These are phyloP conservation scores for Chromobotia macracanthus DNA, from an alignment of 2,797 vertebrate species.

Conservation along the genomic window DNA sequence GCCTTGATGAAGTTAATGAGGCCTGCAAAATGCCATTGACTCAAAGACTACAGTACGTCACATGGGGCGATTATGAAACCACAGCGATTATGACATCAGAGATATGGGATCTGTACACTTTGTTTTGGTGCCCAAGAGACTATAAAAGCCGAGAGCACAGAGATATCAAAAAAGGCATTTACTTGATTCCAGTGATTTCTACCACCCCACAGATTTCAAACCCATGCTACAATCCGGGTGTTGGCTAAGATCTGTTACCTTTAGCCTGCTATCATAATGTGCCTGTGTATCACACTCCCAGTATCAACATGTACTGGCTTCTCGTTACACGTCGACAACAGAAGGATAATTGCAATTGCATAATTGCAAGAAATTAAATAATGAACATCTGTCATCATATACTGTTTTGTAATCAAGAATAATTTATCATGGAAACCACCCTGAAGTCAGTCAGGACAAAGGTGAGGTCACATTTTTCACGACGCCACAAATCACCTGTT, in stretches of 20 bases:
- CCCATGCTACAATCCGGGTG: not conserved
- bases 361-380: not conserved
- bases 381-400: not conserved
- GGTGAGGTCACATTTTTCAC: not conserved
- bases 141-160: not conserved
- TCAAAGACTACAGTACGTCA: not conserved
- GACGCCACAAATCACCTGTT: not conserved
- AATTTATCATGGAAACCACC: not conserved
- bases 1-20: conserved; percentile 1
- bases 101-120: not conserved
- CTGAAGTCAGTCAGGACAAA: not conserved
- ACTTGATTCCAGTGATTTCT: not conserved
- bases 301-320: too few relatives aligned
- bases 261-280: not conserved
- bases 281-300: not conserved
- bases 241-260: not conserved
- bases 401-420: not conserved
- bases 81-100: not conserved
- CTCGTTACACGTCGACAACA: not conserved
- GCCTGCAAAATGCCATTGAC: not conserved
- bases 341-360: too few relatives aligned
- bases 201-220: not conserved
- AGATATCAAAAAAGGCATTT: not conserved
- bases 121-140: not conserved
- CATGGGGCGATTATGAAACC: not conserved